A percentile compares a stretch with the other conserved stretches of the same genome.
Evolutionary conservation across 2,888 invertebrate genomes (phyloP).

Genomic region (Scaptomyza caliginosa): DNA sequence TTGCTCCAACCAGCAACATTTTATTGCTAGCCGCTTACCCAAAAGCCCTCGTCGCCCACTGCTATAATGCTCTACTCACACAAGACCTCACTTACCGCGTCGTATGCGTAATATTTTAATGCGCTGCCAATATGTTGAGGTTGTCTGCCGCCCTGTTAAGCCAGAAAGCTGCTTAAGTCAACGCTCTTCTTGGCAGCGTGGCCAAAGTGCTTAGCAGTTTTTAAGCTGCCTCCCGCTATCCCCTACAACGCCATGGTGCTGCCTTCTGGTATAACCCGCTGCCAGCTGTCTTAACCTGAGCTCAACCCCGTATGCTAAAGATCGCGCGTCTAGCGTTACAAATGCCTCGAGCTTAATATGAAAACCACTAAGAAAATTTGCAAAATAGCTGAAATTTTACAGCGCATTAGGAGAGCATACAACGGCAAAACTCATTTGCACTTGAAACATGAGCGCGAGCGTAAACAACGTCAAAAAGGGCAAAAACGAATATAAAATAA

Average conservation of each 20-base stretch:
- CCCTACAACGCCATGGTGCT: too few relatives aligned
- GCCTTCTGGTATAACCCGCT: not conserved
- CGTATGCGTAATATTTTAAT: slow-evolving; percentile 71
- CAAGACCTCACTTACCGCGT: slow-evolving; percentile 11
- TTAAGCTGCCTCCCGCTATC: slow-evolving; percentile 47
- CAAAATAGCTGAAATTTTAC: slow-evolving; percentile 64
- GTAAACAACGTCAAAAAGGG: slow-evolving; percentile 20
- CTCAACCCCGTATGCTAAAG: slow-evolving; percentile 47
- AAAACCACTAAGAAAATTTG: slow-evolving; percentile 78
- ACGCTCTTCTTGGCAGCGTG: slow-evolving; percentile 47
- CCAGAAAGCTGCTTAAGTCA: slow-evolving; percentile 70
- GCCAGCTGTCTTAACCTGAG: slow-evolving; percentile 35
- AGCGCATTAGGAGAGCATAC: slow-evolving; percentile 40
- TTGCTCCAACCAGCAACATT: slow-evolving; percentile 11
- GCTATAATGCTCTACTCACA: slow-evolving; percentile 6
- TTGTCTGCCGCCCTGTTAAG: slow-evolving; percentile 59
- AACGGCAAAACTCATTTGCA: slow-evolving; percentile 65
- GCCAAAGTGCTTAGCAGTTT: slow-evolving; percentile 70
- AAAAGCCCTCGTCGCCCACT: not conserved
- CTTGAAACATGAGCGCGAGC: slow-evolving; percentile 62
- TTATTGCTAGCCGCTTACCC: not conserved
- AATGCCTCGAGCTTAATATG: slow-evolving; percentile 65
- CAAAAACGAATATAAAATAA: slow-evolving; percentile 14
- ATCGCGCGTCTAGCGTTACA: slow-evolving; percentile 63
- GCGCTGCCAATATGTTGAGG: slow-evolving; percentile 61